Evolutionary conservation across 1,140 invertebrate species (phyloP).

Genomic region (Theocolax elegans): DNA sequence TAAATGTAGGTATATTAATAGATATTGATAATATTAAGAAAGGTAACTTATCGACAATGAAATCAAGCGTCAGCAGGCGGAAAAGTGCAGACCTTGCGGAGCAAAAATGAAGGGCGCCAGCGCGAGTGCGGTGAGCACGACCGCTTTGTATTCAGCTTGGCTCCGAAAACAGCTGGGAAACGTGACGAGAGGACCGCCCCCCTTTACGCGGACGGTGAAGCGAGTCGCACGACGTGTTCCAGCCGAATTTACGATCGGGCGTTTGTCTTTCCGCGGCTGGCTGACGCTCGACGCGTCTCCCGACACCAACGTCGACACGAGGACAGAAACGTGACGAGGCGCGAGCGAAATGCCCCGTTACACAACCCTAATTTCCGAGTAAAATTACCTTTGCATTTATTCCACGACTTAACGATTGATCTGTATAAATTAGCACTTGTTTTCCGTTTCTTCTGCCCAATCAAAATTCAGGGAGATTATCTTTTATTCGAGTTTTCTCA

Average conservation of each 20-base stretch:
- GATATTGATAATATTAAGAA: no score
- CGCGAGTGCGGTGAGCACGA: no score
- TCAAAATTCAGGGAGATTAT: no score
- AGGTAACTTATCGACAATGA: no score
- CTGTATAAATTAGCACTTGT: conserved; percentile 17
- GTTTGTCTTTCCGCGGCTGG: conserved; percentile 18
- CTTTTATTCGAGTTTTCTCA: background rate
- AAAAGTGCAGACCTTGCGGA: no score
- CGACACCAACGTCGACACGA: background rate
- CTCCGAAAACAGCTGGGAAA: conserved; percentile 21
- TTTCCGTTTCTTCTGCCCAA: background rate
- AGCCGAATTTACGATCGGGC: conserved; percentile 15
- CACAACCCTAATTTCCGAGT: conserved; percentile 30
- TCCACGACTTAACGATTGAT: conserved; percentile 15
- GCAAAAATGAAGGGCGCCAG: no score
- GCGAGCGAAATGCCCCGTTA: conserved; percentile 15
- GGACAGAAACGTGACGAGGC: conserved; percentile 3
- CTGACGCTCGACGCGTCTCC: background rate
- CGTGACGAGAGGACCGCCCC: conserved; percentile 3
- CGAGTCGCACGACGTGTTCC: background rate
- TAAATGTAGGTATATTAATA: no score
- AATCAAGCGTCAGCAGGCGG: no score
- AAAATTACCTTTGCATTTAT: conserved; percentile 28
- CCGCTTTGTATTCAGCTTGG: conserved; percentile 7
- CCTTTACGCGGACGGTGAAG: background rate